These are phyloP conservation scores for Allacma fusca DNA, from an alignment of 2,888 invertebrate species.

Conservation along the genomic window DNA sequence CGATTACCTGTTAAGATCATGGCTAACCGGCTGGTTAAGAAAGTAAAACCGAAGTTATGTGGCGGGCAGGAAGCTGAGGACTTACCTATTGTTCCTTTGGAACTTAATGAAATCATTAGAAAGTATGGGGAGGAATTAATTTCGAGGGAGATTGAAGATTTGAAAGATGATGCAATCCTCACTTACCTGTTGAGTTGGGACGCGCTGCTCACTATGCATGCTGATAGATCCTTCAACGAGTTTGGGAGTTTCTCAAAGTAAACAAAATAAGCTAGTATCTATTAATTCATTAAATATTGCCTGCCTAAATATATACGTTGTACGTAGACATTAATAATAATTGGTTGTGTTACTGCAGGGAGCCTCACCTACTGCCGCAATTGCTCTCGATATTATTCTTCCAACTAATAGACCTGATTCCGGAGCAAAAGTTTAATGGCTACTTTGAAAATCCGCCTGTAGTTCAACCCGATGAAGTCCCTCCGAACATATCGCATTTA, in stretches of 20 bases:
- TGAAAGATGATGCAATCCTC: slow-evolving; percentile 49
- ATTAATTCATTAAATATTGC: no score
- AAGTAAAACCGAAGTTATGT: slow-evolving; percentile 49
- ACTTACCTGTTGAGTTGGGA: slow-evolving; percentile 61
- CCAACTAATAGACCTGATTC: slow-evolving; percentile 41
- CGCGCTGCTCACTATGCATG: slow-evolving; percentile 55
- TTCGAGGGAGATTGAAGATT: slow-evolving; percentile 21
- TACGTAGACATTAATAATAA: background rate
- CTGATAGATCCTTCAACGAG: slow-evolving; percentile 51
- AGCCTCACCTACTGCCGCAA: slow-evolving; percentile 54
- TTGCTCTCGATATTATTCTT: slow-evolving; percentile 49
- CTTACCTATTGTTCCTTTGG: slow-evolving; percentile 33
- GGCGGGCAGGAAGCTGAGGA: slow-evolving; percentile 36
- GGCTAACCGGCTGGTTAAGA: slow-evolving; percentile 51
- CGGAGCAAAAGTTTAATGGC: slow-evolving; percentile 46
- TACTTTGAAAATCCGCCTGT: slow-evolving; percentile 51
- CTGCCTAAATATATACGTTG: no score
- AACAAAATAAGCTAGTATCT: no score
- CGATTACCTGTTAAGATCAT: slow-evolving; percentile 40
- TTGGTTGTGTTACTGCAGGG: no score
- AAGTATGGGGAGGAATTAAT: slow-evolving; percentile 33
- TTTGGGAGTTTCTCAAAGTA: slow-evolving; percentile 59
- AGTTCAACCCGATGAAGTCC: slow-evolving; percentile 43
- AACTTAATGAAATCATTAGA: slow-evolving; percentile 37
- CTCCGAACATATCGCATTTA: slow-evolving; percentile 63